phyloP scores from a whole-genome alignment of 1,140 invertebrate genomes.

The Trichonephila clavata region DNA sequence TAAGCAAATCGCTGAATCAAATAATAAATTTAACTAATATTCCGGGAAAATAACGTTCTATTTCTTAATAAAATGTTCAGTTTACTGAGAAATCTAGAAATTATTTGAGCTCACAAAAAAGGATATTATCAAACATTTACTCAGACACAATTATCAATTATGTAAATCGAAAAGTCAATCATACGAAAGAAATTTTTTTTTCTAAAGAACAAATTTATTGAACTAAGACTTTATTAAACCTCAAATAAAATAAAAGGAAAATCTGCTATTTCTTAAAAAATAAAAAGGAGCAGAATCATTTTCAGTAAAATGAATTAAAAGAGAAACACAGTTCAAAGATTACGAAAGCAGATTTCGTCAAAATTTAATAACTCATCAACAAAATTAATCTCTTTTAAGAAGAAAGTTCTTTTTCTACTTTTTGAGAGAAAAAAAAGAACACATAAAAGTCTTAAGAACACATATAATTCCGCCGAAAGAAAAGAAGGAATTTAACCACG shows the following conservation, averaged over 20 bases:
- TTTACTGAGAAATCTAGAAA: too few relatives aligned
- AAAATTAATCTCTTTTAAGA: background rate
- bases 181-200: too few relatives aligned
- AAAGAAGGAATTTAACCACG: background rate
- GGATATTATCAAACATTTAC: too few relatives aligned
- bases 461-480: background rate
- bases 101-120: too few relatives aligned
- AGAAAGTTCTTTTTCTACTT: background rate
- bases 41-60: too few relatives aligned
- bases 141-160: too few relatives aligned
- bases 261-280: background rate
- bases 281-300: background rate
- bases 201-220: background rate
- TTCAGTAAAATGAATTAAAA: background rate
- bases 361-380: constrained; percentile 17
- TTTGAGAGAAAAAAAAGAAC: background rate
- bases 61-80: too few relatives aligned
- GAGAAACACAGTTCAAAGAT: background rate
- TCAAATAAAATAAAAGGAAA: background rate
- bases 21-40: too few relatives aligned
- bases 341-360: background rate
- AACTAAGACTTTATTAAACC: background rate
- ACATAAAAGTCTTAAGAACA: background rate
- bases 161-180: too few relatives aligned
- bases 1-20: too few relatives aligned